Evolutionary conservation across 1,140 invertebrate species (phyloP).

Genomic region (Plutomurus gul): DNA sequence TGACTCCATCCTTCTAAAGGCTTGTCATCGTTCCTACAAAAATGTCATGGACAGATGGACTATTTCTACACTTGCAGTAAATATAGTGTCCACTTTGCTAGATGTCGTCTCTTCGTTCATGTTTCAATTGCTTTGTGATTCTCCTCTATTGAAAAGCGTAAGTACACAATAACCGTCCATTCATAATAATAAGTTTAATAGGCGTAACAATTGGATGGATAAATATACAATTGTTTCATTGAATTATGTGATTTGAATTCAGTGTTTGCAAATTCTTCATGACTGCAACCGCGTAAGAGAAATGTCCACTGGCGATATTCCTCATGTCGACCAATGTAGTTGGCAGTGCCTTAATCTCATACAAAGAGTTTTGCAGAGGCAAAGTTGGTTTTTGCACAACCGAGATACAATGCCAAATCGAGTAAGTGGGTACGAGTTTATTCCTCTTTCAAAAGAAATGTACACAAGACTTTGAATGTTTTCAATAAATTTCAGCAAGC

Average conservation of each 20-base stretch:
- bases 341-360: slow-evolving; percentile 41
- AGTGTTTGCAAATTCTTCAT: slow-evolving; percentile 16
- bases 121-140: slow-evolving; percentile 50
- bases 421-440: neutral
- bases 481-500: slow-evolving; percentile 2
- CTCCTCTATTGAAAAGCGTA: slow-evolving; percentile 46
- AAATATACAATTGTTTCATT: neutral
- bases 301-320: slow-evolving; percentile 34
- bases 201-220: neutral
- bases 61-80: slow-evolving; percentile 24
- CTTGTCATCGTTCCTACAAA: slow-evolving; percentile 76
- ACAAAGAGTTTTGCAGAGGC: slow-evolving; percentile 34
- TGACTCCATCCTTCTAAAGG: slow-evolving; percentile 76
- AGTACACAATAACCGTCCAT: neutral
- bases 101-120: slow-evolving; percentile 45
- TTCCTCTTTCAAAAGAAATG: neutral
- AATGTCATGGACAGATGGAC: slow-evolving; percentile 65
- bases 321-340: slow-evolving; percentile 41
- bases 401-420: neutral
- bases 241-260: no score
- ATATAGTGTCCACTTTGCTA: slow-evolving; percentile 43
- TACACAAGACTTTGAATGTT: neutral
- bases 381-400: slow-evolving; percentile 31
- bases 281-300: slow-evolving; percentile 39
- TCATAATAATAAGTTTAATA: neutral